A percentile compares a stretch with the other conserved stretches of the same genome.
phyloP scores from a whole-genome alignment of 2,888 invertebrate genomes.

The Callyntrura sp. region DNA sequence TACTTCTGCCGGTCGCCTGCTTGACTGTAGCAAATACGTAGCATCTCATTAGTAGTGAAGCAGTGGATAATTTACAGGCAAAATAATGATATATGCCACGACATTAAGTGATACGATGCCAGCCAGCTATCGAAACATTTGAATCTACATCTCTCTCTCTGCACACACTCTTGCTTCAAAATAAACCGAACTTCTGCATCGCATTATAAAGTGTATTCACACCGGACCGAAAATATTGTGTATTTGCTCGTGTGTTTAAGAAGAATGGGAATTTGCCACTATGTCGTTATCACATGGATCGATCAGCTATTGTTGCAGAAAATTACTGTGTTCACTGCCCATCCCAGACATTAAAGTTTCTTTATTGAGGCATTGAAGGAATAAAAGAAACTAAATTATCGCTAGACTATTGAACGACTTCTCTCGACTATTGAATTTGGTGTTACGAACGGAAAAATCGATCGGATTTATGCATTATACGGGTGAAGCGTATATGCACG shows the following conservation, averaged over 20 bases:
- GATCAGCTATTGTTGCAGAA: constrained; percentile 34
- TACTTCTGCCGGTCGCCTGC: constrained; percentile 30
- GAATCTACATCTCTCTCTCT: neutral
- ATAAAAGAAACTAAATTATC: neutral
- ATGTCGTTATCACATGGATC: neutral
- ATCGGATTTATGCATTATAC: neutral
- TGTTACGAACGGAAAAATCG: neutral
- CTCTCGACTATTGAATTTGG: neutral
- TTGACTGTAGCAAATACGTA: constrained; percentile 1
- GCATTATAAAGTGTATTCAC: no score
- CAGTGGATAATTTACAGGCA: constrained; percentile 2
- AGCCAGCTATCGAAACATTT: neutral
- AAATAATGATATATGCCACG: constrained; percentile 21
- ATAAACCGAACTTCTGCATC: neutral
- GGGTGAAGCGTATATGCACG: neutral
- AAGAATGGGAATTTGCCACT: neutral
- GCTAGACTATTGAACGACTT: neutral
- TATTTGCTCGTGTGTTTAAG: neutral
- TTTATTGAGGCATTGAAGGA: neutral
- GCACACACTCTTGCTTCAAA: neutral
- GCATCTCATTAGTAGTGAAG: constrained; percentile 18
- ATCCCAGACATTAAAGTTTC: neutral
- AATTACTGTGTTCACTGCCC: neutral
- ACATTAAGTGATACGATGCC: constrained; percentile 10
- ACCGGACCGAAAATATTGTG: neutral